phyloP scores from a whole-genome alignment of 2,113 vertebrate species.

The Grantiella picta region DNA sequence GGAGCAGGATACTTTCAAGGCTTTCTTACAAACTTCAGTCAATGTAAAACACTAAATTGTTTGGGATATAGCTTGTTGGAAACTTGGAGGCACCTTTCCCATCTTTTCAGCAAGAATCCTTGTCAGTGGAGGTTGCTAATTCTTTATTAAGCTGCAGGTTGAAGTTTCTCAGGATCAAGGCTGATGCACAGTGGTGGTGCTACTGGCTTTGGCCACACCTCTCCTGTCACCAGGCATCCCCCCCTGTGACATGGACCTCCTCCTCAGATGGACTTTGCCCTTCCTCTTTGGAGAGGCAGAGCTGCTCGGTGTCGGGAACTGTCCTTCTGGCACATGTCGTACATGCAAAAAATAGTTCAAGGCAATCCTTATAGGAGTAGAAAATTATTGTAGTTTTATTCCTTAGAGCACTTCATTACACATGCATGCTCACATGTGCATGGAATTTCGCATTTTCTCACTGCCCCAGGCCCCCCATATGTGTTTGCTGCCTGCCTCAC shows the following conservation, averaged over 20 bases:
- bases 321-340: rapidly evolving
- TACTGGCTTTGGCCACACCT: neutral
- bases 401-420: neutral
- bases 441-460: neutral
- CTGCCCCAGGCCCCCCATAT: neutral
- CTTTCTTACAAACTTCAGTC: neutral
- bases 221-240: neutral
- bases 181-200: neutral
- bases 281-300: neutral
- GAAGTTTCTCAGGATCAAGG: neutral
- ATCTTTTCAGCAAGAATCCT: neutral
- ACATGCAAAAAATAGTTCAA: neutral
- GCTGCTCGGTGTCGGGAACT: neutral
- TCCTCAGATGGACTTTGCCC: neutral
- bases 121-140: neutral
- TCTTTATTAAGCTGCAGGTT: neutral
- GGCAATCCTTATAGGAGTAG: neutral
- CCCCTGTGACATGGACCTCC: no score
- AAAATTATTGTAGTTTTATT: neutral
- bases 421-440: rapidly evolving
- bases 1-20: neutral
- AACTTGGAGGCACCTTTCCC: neutral
- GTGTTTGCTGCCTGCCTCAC: neutral
- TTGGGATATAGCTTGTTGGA: neutral
- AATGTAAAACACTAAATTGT: neutral